These are phyloP conservation scores for Eriosoma lanigerum DNA, from an alignment of 1,140 invertebrate species.

Conservation along the genomic window DNA sequence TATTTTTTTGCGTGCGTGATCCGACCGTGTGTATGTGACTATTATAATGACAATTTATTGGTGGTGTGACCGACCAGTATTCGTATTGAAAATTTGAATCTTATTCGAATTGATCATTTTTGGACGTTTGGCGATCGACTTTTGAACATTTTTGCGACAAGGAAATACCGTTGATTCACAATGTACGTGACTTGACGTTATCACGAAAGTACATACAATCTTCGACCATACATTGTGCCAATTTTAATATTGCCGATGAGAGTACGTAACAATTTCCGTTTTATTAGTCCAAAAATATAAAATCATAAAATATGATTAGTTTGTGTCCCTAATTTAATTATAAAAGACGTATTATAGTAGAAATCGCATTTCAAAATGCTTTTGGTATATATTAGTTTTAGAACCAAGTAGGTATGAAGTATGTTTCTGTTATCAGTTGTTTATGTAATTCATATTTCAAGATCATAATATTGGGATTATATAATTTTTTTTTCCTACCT, in stretches of 20 bases:
- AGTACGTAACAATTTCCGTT: background rate
- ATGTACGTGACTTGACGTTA: conserved; percentile 31
- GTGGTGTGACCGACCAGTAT: conserved; percentile 16
- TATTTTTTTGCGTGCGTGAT: background rate
- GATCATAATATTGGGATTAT: background rate
- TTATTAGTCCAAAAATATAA: too few species aligned
- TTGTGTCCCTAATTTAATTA: background rate
- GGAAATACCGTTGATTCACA: background rate
- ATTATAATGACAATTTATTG: conserved; percentile 18
- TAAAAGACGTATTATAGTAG: background rate
- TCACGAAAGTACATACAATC: too few species aligned
- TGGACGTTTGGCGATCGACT: background rate
- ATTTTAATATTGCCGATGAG: background rate
- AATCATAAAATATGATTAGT: too few species aligned
- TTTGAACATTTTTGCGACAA: background rate
- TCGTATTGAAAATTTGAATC: background rate
- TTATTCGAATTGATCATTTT: too few species aligned
- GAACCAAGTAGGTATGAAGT: background rate
- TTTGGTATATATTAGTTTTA: background rate
- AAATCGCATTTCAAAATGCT: background rate
- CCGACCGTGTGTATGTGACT: background rate
- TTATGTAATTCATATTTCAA: background rate
- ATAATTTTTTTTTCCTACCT: background rate
- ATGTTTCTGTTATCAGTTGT: conserved; percentile 15
- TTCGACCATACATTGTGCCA: background rate